Percentiles rank a stretch among this genome's conserved stretches.
These are phyloP conservation scores for Strigamia maritima DNA, from an alignment of 2,888 invertebrate species.

Conservation along the genomic window DNA sequence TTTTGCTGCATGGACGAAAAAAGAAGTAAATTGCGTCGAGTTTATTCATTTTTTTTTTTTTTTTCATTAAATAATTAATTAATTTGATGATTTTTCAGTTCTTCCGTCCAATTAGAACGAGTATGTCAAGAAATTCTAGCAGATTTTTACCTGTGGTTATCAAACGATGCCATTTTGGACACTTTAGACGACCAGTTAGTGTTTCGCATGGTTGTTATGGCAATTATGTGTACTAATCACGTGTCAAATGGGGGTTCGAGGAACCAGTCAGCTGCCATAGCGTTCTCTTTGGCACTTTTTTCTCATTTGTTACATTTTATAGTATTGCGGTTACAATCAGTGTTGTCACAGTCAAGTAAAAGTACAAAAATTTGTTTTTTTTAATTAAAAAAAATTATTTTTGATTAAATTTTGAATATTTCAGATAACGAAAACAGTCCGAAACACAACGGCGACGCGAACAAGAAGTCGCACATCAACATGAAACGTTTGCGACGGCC, in stretches of 20 bases:
- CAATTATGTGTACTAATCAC: slow-evolving; percentile 69
- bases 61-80: background rate
- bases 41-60: background rate
- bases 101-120: slow-evolving; percentile 41
- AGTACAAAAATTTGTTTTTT: background rate
- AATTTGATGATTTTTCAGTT: slow-evolving; percentile 8
- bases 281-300: slow-evolving; percentile 77
- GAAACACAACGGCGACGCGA: background rate
- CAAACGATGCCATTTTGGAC: slow-evolving; percentile 54
- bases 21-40: background rate
- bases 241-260: slow-evolving; percentile 48
- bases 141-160: slow-evolving; percentile 65
- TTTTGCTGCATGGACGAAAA: slow-evolving; percentile 40
- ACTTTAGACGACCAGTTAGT: slow-evolving; percentile 55
- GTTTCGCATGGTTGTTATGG: slow-evolving; percentile 77
- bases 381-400: background rate
- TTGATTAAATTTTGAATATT: background rate
- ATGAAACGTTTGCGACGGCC: background rate
- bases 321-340: background rate
- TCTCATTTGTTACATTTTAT: slow-evolving; percentile 64
- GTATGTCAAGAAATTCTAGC: slow-evolving; percentile 68
- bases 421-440: background rate
- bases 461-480: background rate
- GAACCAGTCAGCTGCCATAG: slow-evolving; percentile 77
- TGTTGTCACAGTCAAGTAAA: background rate